Conservation (phyloP, 53 echinoderm and acorn worm genomes). For the Mesocentrotus franciscanus region DNA sequence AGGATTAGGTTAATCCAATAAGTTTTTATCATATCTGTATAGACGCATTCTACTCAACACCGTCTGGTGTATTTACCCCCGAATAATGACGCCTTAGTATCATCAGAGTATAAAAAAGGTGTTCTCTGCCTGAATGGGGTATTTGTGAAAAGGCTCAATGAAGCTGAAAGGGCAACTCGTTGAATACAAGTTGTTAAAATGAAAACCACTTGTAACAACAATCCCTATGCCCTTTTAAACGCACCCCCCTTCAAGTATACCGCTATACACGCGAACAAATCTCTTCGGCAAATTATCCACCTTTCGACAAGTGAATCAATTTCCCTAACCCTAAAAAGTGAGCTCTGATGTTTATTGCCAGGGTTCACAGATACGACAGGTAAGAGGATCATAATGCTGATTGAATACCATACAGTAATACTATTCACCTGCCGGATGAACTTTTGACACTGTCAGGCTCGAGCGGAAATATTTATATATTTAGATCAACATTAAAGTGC, state of each 20-base stretch:
- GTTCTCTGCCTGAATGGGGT: background rate
- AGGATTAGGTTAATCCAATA: too few relatives aligned
- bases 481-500: background rate
- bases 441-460: background rate
- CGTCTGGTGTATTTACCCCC: background rate
- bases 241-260: background rate
- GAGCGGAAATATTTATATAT: background rate
- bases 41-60: background rate
- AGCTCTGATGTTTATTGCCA: background rate
- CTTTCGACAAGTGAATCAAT: constrained; percentile 16
- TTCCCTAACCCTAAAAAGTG: background rate
- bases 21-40: background rate
- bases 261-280: constrained; percentile 7
- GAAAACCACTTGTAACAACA: constrained; percentile 2
- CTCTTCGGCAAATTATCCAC: background rate
- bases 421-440: background rate
- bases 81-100: background rate
- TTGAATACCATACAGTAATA: background rate
- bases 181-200: background rate
- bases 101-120: background rate
- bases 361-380: background rate
- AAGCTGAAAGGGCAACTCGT: constrained; percentile 29
- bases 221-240: background rate
- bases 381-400: background rate
- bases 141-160: background rate